phyloP scores from a whole-genome alignment of 1,140 invertebrate genomes.

The Ptiloglossa arizonensis region DNA sequence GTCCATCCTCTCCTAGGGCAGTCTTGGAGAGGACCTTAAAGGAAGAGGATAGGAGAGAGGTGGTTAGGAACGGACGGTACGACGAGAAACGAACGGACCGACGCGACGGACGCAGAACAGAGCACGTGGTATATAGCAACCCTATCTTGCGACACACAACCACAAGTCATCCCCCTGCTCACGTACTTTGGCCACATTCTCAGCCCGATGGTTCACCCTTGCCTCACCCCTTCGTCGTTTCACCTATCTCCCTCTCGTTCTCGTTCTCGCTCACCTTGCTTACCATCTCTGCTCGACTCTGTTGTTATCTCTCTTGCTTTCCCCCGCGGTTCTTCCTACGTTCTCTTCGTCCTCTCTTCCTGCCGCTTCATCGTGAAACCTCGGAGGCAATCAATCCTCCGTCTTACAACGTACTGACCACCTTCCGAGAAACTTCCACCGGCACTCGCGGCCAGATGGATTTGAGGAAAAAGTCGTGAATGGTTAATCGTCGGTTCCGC shows the following conservation, averaged over 20 bases:
- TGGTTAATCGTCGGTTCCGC: constrained; percentile 63
- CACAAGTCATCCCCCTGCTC: constrained; percentile 77
- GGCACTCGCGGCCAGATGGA: constrained; percentile 57
- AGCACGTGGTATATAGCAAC: constrained; percentile 65
- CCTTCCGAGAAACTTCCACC: constrained; percentile 68
- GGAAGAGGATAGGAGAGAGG: constrained; percentile 68
- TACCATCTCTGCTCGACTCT: constrained; percentile 36
- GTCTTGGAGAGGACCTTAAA: constrained; percentile 72
- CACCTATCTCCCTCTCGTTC: constrained; percentile 67
- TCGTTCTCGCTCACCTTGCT: constrained; percentile 69
- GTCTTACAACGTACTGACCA: constrained; percentile 81
- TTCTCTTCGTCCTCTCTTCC: constrained; percentile 46
- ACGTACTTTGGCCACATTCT: constrained; percentile 65
- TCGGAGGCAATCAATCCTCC: constrained; percentile 80
- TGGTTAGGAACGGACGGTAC: constrained; percentile 63
- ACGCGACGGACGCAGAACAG: constrained; percentile 68
- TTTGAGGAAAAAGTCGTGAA: constrained; percentile 65
- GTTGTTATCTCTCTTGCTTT: constrained; percentile 19
- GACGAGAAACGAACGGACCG: constrained; percentile 70
- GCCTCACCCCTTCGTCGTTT: constrained; percentile 59
- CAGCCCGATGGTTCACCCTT: constrained; percentile 63
- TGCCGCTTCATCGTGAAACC: constrained; percentile 69
- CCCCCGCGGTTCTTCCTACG: constrained; percentile 39
- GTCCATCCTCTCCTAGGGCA: constrained; percentile 61
- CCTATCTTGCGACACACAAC: constrained; percentile 79